Conservation (phyloP, 2,113 vertebrate species). For the Epinephelus cyanopodus region DNA sequence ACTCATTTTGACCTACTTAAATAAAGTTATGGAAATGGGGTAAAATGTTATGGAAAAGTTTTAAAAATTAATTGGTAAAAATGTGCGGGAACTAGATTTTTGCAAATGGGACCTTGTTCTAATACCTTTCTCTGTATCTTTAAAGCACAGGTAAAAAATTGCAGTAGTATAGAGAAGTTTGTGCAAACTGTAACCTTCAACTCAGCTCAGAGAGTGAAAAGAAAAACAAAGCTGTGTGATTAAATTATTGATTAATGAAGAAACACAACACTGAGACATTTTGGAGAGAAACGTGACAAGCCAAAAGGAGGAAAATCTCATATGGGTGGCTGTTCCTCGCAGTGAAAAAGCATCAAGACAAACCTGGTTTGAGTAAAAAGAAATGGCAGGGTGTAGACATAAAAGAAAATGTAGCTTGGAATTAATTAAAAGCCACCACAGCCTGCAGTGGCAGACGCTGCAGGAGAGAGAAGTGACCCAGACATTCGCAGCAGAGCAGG, state of each 20-base stretch:
- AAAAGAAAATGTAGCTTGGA: constrained; percentile 14
- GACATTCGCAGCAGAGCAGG: constrained; percentile 24
- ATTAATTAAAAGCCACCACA: constrained; percentile 19
- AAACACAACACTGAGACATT: neutral
- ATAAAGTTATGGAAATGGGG: no score
- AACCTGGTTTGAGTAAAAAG: neutral
- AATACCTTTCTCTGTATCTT: neutral
- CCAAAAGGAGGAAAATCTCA: neutral
- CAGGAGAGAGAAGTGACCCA: constrained; percentile 29
- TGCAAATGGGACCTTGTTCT: no score
- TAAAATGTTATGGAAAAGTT: no score
- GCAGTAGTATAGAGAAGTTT: neutral
- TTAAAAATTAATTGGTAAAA: no score
- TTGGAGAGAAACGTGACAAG: neutral
- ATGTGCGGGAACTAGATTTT: neutral
- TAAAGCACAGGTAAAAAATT: neutral
- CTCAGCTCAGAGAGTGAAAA: neutral
- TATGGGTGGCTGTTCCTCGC: neutral
- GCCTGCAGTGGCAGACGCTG: neutral
- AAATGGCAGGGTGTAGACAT: neutral
- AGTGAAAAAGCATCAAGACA: neutral
- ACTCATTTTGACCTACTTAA: no score
- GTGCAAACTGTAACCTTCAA: neutral
- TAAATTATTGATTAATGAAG: constrained; percentile 6
- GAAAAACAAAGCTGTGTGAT: neutral